These are phyloP conservation scores for Acinonyx jubatus DNA, from an alignment of 2,113 vertebrate species.

Conservation along the genomic window DNA sequence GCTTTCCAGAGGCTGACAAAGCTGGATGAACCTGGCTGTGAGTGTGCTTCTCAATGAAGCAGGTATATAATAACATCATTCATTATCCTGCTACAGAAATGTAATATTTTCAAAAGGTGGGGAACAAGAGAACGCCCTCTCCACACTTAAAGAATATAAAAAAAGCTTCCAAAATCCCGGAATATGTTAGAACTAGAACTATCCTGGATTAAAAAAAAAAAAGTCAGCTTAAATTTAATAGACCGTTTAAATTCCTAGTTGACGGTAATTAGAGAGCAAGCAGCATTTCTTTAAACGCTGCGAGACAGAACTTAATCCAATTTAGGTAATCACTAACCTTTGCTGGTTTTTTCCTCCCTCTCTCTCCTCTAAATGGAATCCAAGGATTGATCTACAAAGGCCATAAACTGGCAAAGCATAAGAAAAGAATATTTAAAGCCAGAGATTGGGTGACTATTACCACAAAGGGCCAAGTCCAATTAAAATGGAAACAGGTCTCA, in stretches of 20 bases:
- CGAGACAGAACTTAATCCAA: constrained; percentile 73
- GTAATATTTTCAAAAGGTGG: neutral
- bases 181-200: constrained; percentile 42
- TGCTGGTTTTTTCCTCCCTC: neutral
- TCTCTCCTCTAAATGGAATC: constrained; percentile 36
- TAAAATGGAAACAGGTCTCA: constrained; percentile 33
- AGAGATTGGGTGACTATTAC: constrained; percentile 43
- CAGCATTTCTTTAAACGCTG: constrained; percentile 61
- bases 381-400: constrained; percentile 75
- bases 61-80: neutral
- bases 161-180: constrained; percentile 46
- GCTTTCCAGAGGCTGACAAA: neutral
- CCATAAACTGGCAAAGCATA: constrained; percentile 70
- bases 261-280: constrained; percentile 66
- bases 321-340: constrained; percentile 65
- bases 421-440: constrained; percentile 73
- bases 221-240: constrained; percentile 66
- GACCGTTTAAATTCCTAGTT: constrained; percentile 64
- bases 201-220: neutral
- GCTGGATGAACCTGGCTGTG: neutral
- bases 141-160: neutral
- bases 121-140: neutral
- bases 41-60: neutral
- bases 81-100: constrained; percentile 32
- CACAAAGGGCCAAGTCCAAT: constrained; percentile 71